Percentiles rank a stretch among this genome's conserved stretches.
Evolutionary conservation across 2,113 vertebrate species (phyloP).

Genomic region (Gasterosteus aculeatus): DNA sequence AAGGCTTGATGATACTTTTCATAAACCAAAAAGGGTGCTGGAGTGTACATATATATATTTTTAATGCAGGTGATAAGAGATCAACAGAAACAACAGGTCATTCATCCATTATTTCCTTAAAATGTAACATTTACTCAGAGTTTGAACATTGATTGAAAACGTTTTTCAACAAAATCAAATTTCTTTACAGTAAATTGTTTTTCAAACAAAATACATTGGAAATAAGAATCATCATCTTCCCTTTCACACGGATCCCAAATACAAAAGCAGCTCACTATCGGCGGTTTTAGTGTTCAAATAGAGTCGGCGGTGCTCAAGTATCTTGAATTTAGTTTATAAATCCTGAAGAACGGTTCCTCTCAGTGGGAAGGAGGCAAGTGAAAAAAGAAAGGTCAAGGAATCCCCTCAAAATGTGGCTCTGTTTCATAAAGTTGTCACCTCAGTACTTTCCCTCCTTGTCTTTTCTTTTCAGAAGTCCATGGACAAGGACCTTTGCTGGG

Average conservation of each 20-base stretch:
- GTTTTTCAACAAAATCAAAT: constrained; percentile 9
- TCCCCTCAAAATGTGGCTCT: background rate
- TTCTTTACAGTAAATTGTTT: constrained; percentile 19
- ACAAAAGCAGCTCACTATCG: background rate
- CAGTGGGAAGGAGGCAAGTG: background rate
- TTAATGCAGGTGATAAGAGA: constrained; percentile 8
- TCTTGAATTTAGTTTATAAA: background rate
- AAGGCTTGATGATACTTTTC: background rate
- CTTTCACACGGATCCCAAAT: constrained; percentile 10
- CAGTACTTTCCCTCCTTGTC: background rate
- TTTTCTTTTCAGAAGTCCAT: constrained; percentile 88
- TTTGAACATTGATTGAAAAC: constrained; percentile 12
- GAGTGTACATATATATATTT: constrained; percentile 17
- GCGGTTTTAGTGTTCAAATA: background rate
- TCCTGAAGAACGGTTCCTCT: background rate
- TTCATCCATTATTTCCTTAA: background rate
- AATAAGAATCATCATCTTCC: constrained; percentile 15
- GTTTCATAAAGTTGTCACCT: background rate
- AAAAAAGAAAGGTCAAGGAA: background rate
- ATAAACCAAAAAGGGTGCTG: accelerated
- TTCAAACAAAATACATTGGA: constrained; percentile 23
- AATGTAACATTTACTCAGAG: background rate
- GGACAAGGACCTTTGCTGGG: constrained; percentile 90
- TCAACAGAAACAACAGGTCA: constrained; percentile 4
- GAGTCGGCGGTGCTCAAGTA: background rate